Conservation (phyloP, 2,797 vertebrate species). For the Eurystomus glaucurus region DNA sequence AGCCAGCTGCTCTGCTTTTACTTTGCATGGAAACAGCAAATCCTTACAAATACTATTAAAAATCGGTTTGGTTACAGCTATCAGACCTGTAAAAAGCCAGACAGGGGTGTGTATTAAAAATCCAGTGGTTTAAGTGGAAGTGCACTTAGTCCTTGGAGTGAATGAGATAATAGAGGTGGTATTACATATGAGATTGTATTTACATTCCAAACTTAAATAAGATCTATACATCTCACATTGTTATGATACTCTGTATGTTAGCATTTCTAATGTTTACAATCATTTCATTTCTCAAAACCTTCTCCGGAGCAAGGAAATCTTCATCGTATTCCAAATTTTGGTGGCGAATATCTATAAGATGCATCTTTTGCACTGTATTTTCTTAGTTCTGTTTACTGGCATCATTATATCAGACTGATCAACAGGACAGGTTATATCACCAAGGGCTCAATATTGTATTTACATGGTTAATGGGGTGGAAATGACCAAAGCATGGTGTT, state of each 20-base stretch:
- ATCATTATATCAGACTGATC: neutral
- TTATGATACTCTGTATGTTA: neutral
- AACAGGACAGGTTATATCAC: rapidly evolving
- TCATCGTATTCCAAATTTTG: neutral
- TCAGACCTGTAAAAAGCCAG: neutral
- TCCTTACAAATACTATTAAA: conserved; percentile 49
- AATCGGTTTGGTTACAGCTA: conserved; percentile 44
- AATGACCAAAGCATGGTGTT: neutral
- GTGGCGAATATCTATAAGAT: neutral
- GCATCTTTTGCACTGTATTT: neutral
- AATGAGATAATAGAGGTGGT: neutral
- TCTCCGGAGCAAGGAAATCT: neutral
- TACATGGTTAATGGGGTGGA: neutral
- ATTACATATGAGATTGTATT: neutral
- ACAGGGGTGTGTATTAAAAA: neutral
- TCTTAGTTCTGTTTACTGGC: neutral
- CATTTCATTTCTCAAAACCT: neutral
- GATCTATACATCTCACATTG: neutral
- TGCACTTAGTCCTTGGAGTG: neutral
- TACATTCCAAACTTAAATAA: neutral
- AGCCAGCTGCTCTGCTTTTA: neutral
- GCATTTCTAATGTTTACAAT: neutral
- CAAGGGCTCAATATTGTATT: neutral
- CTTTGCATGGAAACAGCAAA: neutral
- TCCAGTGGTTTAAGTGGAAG: neutral